phyloP scores from a whole-genome alignment of 23 tunicate genomes.

The Halocynthia aurantium region DNA sequence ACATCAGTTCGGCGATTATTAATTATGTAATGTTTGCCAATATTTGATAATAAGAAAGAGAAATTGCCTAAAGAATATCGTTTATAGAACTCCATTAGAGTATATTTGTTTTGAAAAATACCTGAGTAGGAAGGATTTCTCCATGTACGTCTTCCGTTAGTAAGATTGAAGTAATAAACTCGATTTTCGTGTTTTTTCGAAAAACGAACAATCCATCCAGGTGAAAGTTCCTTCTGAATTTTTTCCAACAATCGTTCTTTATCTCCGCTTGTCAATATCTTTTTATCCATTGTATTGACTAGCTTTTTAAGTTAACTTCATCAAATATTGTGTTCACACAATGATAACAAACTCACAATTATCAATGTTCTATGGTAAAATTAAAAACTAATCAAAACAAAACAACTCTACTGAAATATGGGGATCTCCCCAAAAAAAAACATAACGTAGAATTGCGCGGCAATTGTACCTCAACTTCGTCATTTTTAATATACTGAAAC shows the following conservation, averaged over 20 bases:
- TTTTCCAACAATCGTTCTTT: constrained; percentile 9
- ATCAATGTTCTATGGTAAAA: no score
- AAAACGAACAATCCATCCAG: constrained; percentile 20
- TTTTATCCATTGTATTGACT: background rate
- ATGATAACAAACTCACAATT: no score
- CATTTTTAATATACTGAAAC: no score
- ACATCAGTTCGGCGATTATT: background rate
- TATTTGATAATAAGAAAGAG: background rate
- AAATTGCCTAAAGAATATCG: background rate
- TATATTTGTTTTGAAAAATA: background rate
- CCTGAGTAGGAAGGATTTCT: background rate
- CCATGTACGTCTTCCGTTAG: constrained; percentile 21
- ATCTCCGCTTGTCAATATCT: background rate
- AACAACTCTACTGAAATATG: no score
- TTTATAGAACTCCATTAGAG: background rate
- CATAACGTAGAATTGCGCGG: no score
- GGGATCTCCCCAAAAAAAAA: no score
- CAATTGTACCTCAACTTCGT: no score
- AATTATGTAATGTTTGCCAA: background rate
- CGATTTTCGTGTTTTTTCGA: constrained; percentile 25
- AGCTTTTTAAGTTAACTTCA: no score
- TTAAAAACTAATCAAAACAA: no score
- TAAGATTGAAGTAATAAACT: constrained; percentile 20
- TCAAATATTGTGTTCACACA: no score
- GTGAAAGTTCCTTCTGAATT: constrained; percentile 27